Conservation (phyloP, 1,140 invertebrate genomes). For the Aphaenogaster rudis region DNA sequence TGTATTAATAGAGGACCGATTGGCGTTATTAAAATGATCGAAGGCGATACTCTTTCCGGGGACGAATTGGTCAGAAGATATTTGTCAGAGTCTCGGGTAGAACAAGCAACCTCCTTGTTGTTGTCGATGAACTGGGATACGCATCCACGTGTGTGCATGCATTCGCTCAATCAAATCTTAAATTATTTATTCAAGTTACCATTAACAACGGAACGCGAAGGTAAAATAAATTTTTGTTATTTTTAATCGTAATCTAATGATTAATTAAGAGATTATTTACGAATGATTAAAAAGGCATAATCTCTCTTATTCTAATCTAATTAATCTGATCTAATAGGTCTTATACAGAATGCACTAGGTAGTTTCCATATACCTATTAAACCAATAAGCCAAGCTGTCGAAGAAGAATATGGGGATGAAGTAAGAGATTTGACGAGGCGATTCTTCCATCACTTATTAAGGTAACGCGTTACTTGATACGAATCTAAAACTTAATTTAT, state of each 20-base stretch:
- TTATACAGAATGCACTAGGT: slow-evolving; percentile 91
- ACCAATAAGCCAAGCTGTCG: slow-evolving; percentile 90
- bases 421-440: slow-evolving; percentile 91
- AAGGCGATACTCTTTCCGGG: slow-evolving; percentile 86
- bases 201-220: slow-evolving; percentile 89
- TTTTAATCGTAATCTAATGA: background rate
- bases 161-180: slow-evolving; percentile 90
- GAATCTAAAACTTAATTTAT: background rate
- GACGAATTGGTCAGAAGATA: slow-evolving; percentile 90
- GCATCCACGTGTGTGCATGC: slow-evolving; percentile 90
- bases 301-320: background rate
- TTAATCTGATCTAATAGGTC: slow-evolving; percentile 78
- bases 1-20: slow-evolving; percentile 84
- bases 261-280: slow-evolving; percentile 29
- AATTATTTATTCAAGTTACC: slow-evolving; percentile 90
- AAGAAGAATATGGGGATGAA: slow-evolving; percentile 91
- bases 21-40: slow-evolving; percentile 85
- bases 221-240: slow-evolving; percentile 75
- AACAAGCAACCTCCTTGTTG: slow-evolving; percentile 91
- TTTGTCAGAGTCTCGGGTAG: slow-evolving; percentile 89
- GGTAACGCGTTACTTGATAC: slow-evolving; percentile 83
- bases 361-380: slow-evolving; percentile 90
- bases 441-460: slow-evolving; percentile 93
- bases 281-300: slow-evolving; percentile 13
- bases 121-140: slow-evolving; percentile 91